Percentiles rank a stretch among this genome's conserved stretches.
These are phyloP conservation scores for Meda fulgida DNA, from an alignment of 2,797 vertebrate genomes.

Conservation along the genomic window DNA sequence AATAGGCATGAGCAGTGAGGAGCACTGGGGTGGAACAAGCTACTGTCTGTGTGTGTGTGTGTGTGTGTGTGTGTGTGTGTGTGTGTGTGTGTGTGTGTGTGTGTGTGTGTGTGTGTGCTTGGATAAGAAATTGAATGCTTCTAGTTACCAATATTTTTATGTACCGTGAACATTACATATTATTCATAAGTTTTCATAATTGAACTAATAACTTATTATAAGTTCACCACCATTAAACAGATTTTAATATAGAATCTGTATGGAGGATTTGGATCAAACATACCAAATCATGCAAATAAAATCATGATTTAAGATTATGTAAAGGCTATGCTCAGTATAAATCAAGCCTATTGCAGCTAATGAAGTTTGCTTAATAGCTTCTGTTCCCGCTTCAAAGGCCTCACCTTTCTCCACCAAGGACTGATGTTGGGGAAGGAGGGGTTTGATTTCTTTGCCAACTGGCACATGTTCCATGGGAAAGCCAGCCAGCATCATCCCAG, in stretches of 20 bases:
- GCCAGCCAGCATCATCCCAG: slow-evolving; percentile 71
- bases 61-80: slow-evolving; percentile 21
- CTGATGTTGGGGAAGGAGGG: slow-evolving; percentile 43
- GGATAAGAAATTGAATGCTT: not conserved
- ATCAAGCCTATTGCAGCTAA: slow-evolving; percentile 58
- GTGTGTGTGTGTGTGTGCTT: slow-evolving; percentile 20
- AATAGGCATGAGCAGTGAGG: slow-evolving; percentile 56
- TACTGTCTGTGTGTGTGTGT: slow-evolving; percentile 26
- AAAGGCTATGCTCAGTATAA: slow-evolving; percentile 42
- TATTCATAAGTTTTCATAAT: not conserved
- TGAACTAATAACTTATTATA: not conserved
- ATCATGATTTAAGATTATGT: slow-evolving; percentile 10
- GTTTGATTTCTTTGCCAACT: slow-evolving; percentile 60
- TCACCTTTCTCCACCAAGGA: slow-evolving; percentile 45
- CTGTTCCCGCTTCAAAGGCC: slow-evolving; percentile 43
- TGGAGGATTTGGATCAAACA: slow-evolving; percentile 1
- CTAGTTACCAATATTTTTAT: not conserved
- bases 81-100: slow-evolving; percentile 7
- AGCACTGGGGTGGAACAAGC: slow-evolving; percentile 55
- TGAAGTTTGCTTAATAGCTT: slow-evolving; percentile 38
- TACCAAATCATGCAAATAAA: not conserved
- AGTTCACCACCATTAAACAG: not conserved
- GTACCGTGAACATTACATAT: not conserved
- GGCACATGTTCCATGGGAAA: slow-evolving; percentile 68
- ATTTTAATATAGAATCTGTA: not conserved